Evolutionary conservation across 2,797 vertebrate genomes (phyloP).

Genomic region (Ammospiza maritima): DNA sequence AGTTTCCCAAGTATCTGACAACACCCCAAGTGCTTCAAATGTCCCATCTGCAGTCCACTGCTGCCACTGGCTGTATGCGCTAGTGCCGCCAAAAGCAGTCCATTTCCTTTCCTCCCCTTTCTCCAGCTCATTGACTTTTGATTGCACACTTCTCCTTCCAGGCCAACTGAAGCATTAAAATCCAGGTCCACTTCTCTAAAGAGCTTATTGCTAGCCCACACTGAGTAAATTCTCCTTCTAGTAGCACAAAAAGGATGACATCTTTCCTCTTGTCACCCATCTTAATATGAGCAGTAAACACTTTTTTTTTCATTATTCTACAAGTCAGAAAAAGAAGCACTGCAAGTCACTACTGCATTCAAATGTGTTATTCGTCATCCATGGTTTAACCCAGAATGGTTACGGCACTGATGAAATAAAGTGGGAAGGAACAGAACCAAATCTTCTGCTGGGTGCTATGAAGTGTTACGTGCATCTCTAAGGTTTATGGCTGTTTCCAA

Average conservation of each 20-base stretch:
- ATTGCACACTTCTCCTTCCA: neutral
- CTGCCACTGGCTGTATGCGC: fast-evolving
- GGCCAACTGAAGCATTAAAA: neutral
- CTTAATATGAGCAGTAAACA: neutral
- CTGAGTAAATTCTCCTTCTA: neutral
- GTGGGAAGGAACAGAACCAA: neutral
- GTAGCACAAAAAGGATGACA: neutral
- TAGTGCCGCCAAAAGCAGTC: neutral
- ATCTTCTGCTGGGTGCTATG: neutral
- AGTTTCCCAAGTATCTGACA: neutral
- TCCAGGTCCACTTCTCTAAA: neutral
- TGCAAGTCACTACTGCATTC: neutral
- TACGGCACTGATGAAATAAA: neutral
- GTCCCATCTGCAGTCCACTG: neutral
- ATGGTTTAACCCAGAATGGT: neutral
- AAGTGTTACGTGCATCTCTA: neutral
- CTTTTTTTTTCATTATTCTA: neutral
- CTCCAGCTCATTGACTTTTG: neutral
- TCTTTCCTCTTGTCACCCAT: neutral
- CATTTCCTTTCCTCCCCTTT: neutral
- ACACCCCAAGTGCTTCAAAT: neutral
- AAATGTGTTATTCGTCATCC: neutral
- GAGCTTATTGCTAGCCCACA: fast-evolving
- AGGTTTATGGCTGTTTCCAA: neutral
- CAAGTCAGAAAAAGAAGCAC: neutral